Percentiles rank a stretch among this genome's conserved stretches.
phyloP scores from a whole-genome alignment of 2,888 invertebrate species.

The Megaustenia siamemsis region DNA sequence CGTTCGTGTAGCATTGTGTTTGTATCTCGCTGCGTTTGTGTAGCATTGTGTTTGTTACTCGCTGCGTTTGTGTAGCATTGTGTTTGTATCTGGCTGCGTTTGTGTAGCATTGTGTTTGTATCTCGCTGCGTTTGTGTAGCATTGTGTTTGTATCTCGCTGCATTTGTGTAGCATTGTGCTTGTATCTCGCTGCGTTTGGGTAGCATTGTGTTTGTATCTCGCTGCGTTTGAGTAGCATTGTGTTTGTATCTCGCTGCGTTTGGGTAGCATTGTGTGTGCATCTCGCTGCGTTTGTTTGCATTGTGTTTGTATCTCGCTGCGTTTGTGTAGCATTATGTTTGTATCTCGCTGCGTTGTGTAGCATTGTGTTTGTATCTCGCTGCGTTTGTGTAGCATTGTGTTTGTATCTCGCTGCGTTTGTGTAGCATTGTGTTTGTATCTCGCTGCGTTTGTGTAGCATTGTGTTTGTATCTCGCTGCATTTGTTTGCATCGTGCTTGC shows the following conservation, averaged over 20 bases:
- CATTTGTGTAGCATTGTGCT: neutral
- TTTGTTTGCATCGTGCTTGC: no score
- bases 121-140: neutral
- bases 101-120: constrained; percentile 5
- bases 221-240: neutral
- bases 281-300: neutral
- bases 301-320: neutral
- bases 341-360: constrained; percentile 3
- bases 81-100: neutral
- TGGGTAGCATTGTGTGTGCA: neutral
- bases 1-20: constrained; percentile 10
- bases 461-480: neutral
- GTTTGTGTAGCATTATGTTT: neutral
- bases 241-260: neutral
- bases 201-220: neutral
- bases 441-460: no score
- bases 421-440: no score
- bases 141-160: neutral
- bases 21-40: neutral
- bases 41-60: neutral
- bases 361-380: no score
- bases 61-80: neutral
- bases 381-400: neutral
- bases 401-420: neutral
- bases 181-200: neutral